Evolutionary conservation across 2,888 invertebrate species (phyloP).

Genomic region (Nomada fucata): DNA sequence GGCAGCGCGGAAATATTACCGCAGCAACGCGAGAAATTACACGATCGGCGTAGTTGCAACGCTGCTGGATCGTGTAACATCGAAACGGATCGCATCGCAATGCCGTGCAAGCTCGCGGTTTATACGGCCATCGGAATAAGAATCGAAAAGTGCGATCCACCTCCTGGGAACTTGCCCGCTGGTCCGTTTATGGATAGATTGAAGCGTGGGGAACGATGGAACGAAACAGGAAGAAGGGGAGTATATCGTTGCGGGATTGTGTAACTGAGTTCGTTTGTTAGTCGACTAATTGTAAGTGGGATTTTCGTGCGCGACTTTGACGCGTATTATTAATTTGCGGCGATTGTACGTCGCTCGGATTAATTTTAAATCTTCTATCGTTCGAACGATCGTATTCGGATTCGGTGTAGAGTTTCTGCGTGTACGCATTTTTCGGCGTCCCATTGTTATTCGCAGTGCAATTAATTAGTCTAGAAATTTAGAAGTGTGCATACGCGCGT

Average conservation of each 20-base stretch:
- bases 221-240: neutral
- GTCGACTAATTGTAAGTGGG: too few relatives aligned
- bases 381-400: neutral
- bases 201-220: neutral
- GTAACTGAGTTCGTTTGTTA: too few relatives aligned
- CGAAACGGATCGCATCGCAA: slow-evolving; percentile 15
- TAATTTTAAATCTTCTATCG: neutral
- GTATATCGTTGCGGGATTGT: too few relatives aligned
- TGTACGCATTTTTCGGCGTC: neutral
- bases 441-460: neutral
- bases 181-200: neutral
- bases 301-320: too few relatives aligned
- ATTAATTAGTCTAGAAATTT: slow-evolving; percentile 4
- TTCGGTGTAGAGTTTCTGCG: neutral
- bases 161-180: neutral
- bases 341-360: too few relatives aligned
- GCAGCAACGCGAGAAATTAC: slow-evolving; percentile 71
- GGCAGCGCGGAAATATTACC: slow-evolving; percentile 71
- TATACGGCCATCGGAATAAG: slow-evolving; percentile 17
- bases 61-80: slow-evolving; percentile 40
- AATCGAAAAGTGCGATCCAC: neutral
- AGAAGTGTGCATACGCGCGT: neutral
- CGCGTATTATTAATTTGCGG: too few relatives aligned
- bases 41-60: slow-evolving; percentile 65
- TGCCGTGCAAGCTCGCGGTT: slow-evolving; percentile 7